phyloP scores from a whole-genome alignment of 2,888 invertebrate genomes.

The Sicus ferrugineus region DNA sequence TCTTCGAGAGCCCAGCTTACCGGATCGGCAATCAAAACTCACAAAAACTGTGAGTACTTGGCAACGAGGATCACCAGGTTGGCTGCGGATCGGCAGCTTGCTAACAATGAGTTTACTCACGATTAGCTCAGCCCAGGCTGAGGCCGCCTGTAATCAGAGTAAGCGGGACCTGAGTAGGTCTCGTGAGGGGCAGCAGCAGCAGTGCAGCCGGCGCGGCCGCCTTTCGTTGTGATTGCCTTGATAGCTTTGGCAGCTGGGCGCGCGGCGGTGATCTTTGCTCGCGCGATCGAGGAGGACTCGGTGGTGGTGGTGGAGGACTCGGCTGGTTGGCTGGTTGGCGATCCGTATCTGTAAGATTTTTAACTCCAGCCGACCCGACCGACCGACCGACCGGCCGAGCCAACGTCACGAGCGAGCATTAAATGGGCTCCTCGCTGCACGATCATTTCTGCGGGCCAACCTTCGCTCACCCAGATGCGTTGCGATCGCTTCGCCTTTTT shows the following conservation, averaged over 20 bases:
- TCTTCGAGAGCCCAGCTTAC: too few species aligned
- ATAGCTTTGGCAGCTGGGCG: conserved; percentile 23
- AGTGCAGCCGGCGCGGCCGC: background rate
- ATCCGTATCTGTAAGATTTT: background rate
- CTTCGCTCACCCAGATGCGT: background rate
- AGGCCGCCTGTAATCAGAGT: background rate
- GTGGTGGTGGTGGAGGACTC: background rate
- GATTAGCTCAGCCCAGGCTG: background rate
- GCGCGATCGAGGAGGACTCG: conserved; percentile 6
- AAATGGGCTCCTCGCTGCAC: conserved; percentile 35
- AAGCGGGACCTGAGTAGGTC: background rate
- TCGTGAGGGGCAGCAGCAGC: background rate
- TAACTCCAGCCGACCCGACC: background rate
- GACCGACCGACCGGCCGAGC: background rate
- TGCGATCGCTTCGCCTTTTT: background rate
- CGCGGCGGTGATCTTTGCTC: conserved; percentile 22
- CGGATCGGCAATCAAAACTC: too few species aligned
- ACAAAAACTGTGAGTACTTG: too few species aligned
- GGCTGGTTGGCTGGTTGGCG: background rate
- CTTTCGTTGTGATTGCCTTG: conserved; percentile 13
- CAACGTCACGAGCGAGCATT: conserved; percentile 26
- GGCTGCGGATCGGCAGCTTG: background rate
- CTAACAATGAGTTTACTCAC: background rate
- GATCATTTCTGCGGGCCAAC: conserved; percentile 3
- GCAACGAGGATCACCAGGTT: background rate